Conservation (phyloP, 2,113 vertebrate species). For the Menura novaehollandiae region DNA sequence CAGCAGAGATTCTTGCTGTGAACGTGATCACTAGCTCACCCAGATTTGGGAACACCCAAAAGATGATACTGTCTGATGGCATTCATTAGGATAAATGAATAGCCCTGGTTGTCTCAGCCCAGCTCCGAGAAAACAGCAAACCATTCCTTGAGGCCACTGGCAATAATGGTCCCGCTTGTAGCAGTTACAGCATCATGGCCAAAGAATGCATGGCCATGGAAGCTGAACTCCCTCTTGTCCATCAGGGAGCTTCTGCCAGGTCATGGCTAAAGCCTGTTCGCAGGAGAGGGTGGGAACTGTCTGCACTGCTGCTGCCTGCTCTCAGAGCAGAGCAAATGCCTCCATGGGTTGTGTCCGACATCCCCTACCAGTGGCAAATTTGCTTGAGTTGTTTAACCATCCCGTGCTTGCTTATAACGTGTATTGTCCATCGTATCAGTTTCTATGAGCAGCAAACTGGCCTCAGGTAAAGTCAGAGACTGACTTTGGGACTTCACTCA, state of each 20-base stretch:
- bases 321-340: background rate
- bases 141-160: background rate
- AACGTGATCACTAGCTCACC: background rate
- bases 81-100: background rate
- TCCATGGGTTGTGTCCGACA: background rate
- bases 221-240: background rate
- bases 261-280: background rate
- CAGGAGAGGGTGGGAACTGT: background rate
- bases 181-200: background rate
- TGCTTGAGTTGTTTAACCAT: background rate
- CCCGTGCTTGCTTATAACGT: rapidly evolving
- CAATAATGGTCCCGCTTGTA: background rate
- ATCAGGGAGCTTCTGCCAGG: background rate
- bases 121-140: background rate
- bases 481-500: background rate
- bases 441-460: background rate
- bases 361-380: background rate
- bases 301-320: background rate
- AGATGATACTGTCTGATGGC: background rate
- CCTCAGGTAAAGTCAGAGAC: background rate
- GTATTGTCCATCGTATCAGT: rapidly evolving
- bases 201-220: background rate
- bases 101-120: background rate
- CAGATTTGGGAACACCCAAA: background rate
- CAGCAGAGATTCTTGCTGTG: background rate